Conservation (phyloP, 2,888 invertebrate species). For the Ligdia adustata region DNA sequence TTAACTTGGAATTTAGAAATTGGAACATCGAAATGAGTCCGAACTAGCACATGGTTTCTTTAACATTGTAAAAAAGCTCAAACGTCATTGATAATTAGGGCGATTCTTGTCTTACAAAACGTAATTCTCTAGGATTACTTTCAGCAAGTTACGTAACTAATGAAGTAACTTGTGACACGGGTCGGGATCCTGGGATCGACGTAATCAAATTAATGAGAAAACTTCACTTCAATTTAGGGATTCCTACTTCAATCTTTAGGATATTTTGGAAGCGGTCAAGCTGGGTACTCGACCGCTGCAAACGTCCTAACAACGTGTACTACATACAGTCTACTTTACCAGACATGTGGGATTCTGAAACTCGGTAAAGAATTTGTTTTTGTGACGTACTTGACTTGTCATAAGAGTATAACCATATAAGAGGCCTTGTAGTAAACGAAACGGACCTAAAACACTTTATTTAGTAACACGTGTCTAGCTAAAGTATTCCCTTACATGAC, state of each 20-base stretch:
- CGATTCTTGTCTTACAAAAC: slow-evolving; percentile 76
- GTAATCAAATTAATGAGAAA: slow-evolving; percentile 84
- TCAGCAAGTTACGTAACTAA: slow-evolving; percentile 80
- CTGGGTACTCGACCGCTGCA: slow-evolving; percentile 47
- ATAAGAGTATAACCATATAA: neutral
- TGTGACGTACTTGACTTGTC: neutral
- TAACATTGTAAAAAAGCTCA: slow-evolving; percentile 30
- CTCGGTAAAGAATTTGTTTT: slow-evolving; percentile 12
- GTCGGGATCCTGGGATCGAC: slow-evolving; percentile 79
- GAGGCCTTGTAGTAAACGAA: neutral
- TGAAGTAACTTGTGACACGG: slow-evolving; percentile 84
- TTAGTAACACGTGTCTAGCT: too few species aligned
- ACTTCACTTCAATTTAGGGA: slow-evolving; percentile 81
- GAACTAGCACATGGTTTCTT: slow-evolving; percentile 13
- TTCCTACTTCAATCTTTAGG: slow-evolving; percentile 79
- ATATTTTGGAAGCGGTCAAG: slow-evolving; percentile 77
- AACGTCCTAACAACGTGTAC: slow-evolving; percentile 53
- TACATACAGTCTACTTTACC: slow-evolving; percentile 21
- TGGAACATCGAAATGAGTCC: slow-evolving; percentile 6
- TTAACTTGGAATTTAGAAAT: slow-evolving; percentile 15
- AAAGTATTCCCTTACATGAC: too few species aligned
- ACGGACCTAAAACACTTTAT: neutral
- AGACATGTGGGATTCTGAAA: slow-evolving; percentile 29
- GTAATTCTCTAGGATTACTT: slow-evolving; percentile 78
- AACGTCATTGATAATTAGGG: slow-evolving; percentile 62